Conservation (phyloP, 2,113 vertebrate species). For the Glaucomys volans region DNA sequence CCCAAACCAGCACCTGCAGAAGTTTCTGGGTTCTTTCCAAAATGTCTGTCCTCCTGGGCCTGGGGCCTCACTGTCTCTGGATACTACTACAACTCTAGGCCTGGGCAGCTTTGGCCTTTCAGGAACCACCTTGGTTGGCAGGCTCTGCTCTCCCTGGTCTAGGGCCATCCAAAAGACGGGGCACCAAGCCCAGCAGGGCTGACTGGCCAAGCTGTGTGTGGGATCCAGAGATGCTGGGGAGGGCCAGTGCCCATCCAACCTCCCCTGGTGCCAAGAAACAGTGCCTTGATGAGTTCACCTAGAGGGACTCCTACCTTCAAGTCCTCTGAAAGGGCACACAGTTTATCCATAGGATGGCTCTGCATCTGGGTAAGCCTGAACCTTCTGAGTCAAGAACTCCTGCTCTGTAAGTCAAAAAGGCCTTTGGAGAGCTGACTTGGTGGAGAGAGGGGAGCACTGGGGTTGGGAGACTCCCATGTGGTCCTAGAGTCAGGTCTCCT, state of each 20-base stretch:
- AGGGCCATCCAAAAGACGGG: not conserved
- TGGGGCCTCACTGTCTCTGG: not conserved
- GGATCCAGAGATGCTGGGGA: not conserved
- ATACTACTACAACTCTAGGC: not conserved
- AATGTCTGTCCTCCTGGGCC: not conserved
- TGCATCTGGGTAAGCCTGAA: not conserved
- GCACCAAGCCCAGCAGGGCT: not conserved
- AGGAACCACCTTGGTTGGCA: conserved; percentile 13
- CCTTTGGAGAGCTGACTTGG: not conserved
- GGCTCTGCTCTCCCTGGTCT: not conserved
- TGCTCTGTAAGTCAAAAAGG: not conserved
- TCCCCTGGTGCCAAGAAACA: not conserved
- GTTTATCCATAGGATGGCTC: not conserved
- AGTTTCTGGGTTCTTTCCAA: conserved; percentile 39
- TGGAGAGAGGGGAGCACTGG: not conserved
- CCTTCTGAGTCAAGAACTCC: not conserved
- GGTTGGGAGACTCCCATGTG: not conserved
- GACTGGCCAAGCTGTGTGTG: not conserved
- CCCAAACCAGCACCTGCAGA: not conserved
- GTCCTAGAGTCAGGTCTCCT: not conserved
- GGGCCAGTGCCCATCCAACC: not conserved
- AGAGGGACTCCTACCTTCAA: not conserved
- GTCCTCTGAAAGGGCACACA: not conserved
- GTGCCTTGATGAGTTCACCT: not conserved
- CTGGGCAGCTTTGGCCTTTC: not conserved